phyloP scores from a whole-genome alignment of 2,888 invertebrate species.

The Perizoma flavofasciatum region DNA sequence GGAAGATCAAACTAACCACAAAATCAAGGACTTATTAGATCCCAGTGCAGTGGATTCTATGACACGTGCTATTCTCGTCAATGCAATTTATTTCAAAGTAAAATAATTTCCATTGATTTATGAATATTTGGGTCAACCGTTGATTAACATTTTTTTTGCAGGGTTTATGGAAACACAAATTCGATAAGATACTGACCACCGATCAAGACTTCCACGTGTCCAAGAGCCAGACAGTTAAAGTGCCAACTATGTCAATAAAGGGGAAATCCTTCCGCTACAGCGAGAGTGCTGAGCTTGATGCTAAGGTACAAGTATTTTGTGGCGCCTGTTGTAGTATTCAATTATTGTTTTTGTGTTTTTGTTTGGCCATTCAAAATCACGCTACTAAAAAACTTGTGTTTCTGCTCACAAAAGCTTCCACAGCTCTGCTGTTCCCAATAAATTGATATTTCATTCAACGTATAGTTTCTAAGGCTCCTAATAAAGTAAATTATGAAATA shows the following conservation, averaged over 20 bases:
- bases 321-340: too few species aligned
- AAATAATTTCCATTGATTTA: slow-evolving; percentile 5
- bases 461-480: too few species aligned
- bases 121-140: too few species aligned
- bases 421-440: too few species aligned
- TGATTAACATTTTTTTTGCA: slow-evolving; percentile 31
- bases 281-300: slow-evolving; percentile 59
- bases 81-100: slow-evolving; percentile 93
- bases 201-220: slow-evolving; percentile 86
- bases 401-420: too few species aligned
- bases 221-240: slow-evolving; percentile 79
- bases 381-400: too few species aligned
- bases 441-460: too few species aligned
- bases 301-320: slow-evolving; percentile 52
- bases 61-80: slow-evolving; percentile 89
- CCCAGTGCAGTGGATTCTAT: slow-evolving; percentile 69
- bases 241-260: slow-evolving; percentile 87
- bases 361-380: too few species aligned
- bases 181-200: slow-evolving; percentile 80
- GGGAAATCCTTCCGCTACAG: slow-evolving; percentile 65
- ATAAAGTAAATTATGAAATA: too few species aligned
- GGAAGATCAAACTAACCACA: slow-evolving; percentile 69
- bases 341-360: too few species aligned
- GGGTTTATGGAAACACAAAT: slow-evolving; percentile 88
- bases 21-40: slow-evolving; percentile 83